Evolutionary conservation across 1,140 invertebrate genomes (phyloP).

Genomic region (Micrasema longulum): DNA sequence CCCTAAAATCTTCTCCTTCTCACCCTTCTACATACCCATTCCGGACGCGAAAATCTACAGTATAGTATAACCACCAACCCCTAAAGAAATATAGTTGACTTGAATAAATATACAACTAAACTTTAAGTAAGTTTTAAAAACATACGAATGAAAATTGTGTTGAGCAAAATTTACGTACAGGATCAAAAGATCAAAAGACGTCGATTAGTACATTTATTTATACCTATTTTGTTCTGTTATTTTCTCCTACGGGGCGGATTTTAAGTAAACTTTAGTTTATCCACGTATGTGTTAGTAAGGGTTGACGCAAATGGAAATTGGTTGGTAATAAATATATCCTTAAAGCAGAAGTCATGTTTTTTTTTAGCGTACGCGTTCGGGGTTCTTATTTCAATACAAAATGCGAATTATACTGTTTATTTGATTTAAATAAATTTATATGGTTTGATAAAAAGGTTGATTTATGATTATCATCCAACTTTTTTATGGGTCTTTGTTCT

Average conservation of each 20-base stretch:
- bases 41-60: slow-evolving; percentile 21
- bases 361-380: not conserved
- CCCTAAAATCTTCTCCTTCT: not conserved
- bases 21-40: not conserved
- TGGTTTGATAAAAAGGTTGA: too few species aligned
- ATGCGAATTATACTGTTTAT: not conserved
- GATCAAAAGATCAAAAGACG: too few species aligned
- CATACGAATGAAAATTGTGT: not conserved
- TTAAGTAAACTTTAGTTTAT: too few species aligned
- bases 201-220: too few species aligned
- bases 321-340: slow-evolving; percentile 6
- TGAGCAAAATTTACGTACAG: too few species aligned
- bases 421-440: too few species aligned
- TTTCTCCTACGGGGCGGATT: too few species aligned
- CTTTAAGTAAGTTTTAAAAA: not conserved
- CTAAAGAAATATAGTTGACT: slow-evolving; percentile 19
- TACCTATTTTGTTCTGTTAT: too few species aligned
- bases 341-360: slow-evolving; percentile 19
- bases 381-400: slow-evolving; percentile 18
- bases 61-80: slow-evolving; percentile 21
- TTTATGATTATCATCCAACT: too few species aligned
- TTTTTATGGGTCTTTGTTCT: too few species aligned
- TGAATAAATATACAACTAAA: slow-evolving; percentile 23
- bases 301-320: slow-evolving; percentile 23
- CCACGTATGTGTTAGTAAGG: not conserved